Evolutionary conservation across 2,797 vertebrate genomes (phyloP), one percentile per base, ranked within the genome.

Genomic region (Myotis planiceps): DNA sequence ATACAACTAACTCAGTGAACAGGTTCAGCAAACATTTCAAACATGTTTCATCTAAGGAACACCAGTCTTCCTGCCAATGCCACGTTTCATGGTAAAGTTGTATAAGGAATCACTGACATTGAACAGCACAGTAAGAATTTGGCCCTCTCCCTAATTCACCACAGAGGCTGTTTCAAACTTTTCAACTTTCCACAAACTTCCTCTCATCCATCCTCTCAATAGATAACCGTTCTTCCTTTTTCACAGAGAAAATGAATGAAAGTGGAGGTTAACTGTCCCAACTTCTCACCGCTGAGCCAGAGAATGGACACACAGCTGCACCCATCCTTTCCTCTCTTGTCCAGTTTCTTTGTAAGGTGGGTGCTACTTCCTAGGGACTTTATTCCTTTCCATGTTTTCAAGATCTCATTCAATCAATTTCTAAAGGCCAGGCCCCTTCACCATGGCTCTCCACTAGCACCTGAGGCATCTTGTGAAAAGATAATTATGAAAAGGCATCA

Each of bases 271-370:
- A 37, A 6, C 27, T 13, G 4, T 69, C 42, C 65, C 13, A 0
- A 5, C 34, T 16, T 45, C 58, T 86, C 27, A 14, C 3, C 39
- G 27, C 72, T 21, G 23, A 49, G 71, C 21, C 71, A 19, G n/a
- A 9, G 47, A 32, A 55, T 15, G 25, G 47, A 32, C 0, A 5
- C 9, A 10, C 5, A 21, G 4, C 3, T 6, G 3, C 8, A 72
- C 16, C 14, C 23, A 6, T 16, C 13, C 2, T 81, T 32, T n/a
- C 32, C 3, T 19, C 29, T 5, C 63, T 42, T 3, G 0, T 27
- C 49, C 6, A 13, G 1, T n/a, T 65, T 83, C 12, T 19, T 34
- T 39, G 65, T 8, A 32, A 39, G 49, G 34, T 9, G 6, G 25
- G 32, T 23, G 23, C 2, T 14, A 34, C 10, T 85, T 71, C 79